Base-by-base conservation (phyloP, 2,797 vertebrate species). In the Oryzias dopingdopingensis region DNA sequence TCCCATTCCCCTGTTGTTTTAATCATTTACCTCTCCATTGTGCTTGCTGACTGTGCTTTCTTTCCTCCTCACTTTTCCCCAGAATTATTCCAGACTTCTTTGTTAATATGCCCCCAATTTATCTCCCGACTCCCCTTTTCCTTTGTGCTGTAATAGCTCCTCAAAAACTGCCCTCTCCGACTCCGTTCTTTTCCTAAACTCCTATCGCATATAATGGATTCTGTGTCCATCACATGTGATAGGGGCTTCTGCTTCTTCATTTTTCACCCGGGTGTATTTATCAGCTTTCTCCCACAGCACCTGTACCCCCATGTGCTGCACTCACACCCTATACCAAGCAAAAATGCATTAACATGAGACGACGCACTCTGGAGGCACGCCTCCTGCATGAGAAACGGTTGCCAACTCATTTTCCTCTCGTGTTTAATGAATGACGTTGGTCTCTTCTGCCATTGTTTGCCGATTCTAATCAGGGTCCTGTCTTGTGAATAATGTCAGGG, bases 401-500 rank as follows among this genome's bases (percentile, higher is more conserved):
- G 74, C 69, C 69, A 52, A 59, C 67, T 79, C 60, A 4, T 55
- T 79, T 86, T 82, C 60, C 71, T 73, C 78, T 81, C 81, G 82
- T 83, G 77, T 74, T 75, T 85, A 83, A 85, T 86, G 76, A 51
- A 89, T 77, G 71, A 58, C 52, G 59, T 1, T 16, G 55, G 76
- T 69, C 75, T 76, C 62, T 74, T 64, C 74, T 65, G 53, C 70
- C 71, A 81, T 84, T 86, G 83, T 85, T 84, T 84, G 69, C 48
- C 12, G 79, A 81, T 81, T 81, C 65, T 77, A 80, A 87, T 85
- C 77, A 79, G 76, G 67, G 65, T 65, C 55, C 42, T 15, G 70
- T 67, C 62, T 79, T 63, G 59, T 85, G 76, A 86, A 88, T 88
- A 81, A 86, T 79, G 68, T 72, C 84, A 68, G 56, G 73, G 59